These are phyloP conservation scores for Perca schrenkii DNA, from an alignment of 2,113 vertebrate genomes.

Conservation along the genomic window DNA sequence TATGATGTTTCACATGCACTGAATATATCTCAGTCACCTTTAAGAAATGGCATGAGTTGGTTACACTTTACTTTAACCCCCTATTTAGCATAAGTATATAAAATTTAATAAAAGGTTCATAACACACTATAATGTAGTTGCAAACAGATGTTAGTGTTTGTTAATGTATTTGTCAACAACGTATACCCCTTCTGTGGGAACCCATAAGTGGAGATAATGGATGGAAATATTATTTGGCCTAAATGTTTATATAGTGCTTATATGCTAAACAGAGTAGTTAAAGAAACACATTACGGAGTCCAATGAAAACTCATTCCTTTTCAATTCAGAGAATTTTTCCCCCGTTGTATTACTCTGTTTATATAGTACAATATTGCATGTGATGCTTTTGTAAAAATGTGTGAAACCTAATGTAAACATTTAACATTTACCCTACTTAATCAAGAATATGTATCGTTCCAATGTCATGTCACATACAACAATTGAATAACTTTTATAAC, in stretches of 20 bases:
- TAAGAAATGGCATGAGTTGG: not conserved
- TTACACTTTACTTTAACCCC: not conserved
- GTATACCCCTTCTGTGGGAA: not conserved
- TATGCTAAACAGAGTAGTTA: not conserved
- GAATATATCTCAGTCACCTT: not conserved
- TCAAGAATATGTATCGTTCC: not conserved
- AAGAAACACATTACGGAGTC: not conserved
- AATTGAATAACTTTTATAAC: not conserved
- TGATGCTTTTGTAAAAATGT: not conserved
- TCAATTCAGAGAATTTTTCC: not conserved
- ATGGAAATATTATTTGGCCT: not conserved
- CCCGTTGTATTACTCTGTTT: not conserved
- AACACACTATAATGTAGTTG: not conserved
- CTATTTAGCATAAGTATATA: not conserved
- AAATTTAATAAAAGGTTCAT: not conserved
- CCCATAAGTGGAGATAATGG: not conserved
- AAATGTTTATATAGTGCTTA: not conserved
- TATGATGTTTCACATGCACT: not conserved
- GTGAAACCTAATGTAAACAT: not conserved
- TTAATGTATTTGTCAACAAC: not conserved
- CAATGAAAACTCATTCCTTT: not conserved
- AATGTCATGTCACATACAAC: not conserved
- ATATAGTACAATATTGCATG: not conserved
- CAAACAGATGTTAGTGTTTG: not conserved
- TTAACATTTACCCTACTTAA: not conserved